A percentile compares a stretch with the other conserved stretches of the same genome.
These are phyloP conservation scores for Tanytarsus gracilentus DNA, from an alignment of 2,888 invertebrate species.

Conservation along the genomic window DNA sequence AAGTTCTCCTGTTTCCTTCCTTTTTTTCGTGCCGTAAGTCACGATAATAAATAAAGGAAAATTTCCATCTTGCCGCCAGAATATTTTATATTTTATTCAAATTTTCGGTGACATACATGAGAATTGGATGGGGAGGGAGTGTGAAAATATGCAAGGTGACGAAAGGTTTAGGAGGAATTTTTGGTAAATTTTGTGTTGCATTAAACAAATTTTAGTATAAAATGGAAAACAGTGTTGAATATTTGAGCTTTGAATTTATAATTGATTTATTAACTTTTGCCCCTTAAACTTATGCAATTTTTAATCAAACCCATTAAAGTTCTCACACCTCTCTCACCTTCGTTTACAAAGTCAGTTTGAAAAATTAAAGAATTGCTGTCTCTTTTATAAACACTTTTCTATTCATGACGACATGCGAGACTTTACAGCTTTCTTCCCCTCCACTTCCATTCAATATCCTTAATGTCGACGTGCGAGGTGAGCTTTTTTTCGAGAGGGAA, in stretches of 20 bases:
- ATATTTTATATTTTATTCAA: constrained; percentile 5
- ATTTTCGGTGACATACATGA: neutral
- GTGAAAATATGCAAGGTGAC: neutral
- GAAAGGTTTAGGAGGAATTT: neutral
- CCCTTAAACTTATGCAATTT: too few relatives aligned
- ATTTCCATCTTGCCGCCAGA: constrained; percentile 9
- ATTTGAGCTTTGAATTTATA: too few relatives aligned
- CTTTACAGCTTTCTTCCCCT: neutral
- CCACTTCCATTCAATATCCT: neutral
- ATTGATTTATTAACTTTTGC: too few relatives aligned
- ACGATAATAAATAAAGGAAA: neutral
- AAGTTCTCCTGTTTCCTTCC: neutral
- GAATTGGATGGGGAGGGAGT: neutral
- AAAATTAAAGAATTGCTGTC: constrained; percentile 13
- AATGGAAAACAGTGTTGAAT: neutral
- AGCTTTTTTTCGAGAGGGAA: neutral
- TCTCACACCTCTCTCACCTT: too few relatives aligned
- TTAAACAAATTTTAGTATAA: too few relatives aligned
- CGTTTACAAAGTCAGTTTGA: too few relatives aligned
- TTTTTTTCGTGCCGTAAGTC: neutral
- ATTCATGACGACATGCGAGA: neutral
- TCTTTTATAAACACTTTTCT: constrained; percentile 9
- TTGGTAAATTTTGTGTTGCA: too few relatives aligned
- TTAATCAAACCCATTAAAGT: too few relatives aligned
- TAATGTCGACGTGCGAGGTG: neutral